These are phyloP conservation scores for Nerophis ophidion DNA, from an alignment of 2,113 vertebrate genomes.

Conservation along the genomic window DNA sequence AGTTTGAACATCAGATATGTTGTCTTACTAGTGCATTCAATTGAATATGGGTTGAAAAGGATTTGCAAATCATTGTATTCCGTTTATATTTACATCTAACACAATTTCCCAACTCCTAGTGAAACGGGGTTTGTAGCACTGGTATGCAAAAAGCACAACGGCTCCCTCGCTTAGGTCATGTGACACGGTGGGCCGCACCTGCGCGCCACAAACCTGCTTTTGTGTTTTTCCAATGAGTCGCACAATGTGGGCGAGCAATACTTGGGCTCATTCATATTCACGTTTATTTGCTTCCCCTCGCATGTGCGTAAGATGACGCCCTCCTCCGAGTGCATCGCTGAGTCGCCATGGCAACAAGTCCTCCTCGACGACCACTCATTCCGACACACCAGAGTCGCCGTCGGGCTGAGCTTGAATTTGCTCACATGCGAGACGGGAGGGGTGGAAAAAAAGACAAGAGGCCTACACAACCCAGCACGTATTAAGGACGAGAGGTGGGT, in stretches of 20 bases:
- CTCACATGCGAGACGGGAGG: conserved; percentile 7
- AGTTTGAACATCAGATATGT: no score
- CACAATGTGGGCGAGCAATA: conserved; percentile 16
- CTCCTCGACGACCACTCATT: conserved; percentile 26
- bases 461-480: conserved; percentile 1
- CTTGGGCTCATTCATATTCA: conserved; percentile 7
- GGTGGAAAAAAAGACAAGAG: neutral
- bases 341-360: conserved; percentile 57
- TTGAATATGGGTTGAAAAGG: no score
- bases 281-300: neutral
- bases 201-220: conserved; percentile 40
- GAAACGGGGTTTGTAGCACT: no score
- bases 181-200: conserved; percentile 43
- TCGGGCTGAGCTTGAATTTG: conserved; percentile 16
- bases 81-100: no score
- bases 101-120: no score
- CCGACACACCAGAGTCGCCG: conserved; percentile 29
- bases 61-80: no score
- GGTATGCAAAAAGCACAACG: neutral
- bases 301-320: conserved; percentile 26
- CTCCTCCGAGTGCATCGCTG: conserved; percentile 29
- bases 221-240: conserved; percentile 29
- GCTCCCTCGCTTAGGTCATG: conserved; percentile 20
- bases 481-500: neutral
- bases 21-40: no score